These are phyloP conservation scores for Trissolcus basalis DNA, from an alignment of 1,140 invertebrate species.

Conservation along the genomic window DNA sequence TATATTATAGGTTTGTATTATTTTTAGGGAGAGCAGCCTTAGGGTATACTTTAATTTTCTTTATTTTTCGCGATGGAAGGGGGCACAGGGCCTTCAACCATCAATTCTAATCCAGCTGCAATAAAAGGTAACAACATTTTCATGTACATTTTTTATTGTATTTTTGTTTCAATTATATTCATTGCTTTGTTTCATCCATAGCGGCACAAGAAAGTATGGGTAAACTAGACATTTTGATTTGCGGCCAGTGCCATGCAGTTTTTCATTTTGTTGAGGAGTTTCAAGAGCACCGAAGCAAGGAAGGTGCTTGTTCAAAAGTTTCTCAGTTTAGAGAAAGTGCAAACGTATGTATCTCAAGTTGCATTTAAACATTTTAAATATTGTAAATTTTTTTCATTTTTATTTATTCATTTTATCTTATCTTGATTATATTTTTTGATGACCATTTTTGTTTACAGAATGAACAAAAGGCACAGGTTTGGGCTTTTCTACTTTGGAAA, in stretches of 20 bases:
- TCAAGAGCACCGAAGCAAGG: slow-evolving; percentile 78
- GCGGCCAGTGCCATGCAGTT: slow-evolving; percentile 85
- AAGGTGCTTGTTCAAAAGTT: slow-evolving; percentile 69
- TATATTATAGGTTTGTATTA: too few relatives aligned
- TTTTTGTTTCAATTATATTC: slow-evolving; percentile 7
- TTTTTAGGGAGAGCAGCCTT: slow-evolving; percentile 22
- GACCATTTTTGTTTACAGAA: slow-evolving; percentile 72
- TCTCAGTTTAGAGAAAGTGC: slow-evolving; percentile 72
- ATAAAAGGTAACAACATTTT: too few relatives aligned
- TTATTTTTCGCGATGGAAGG: slow-evolving; percentile 68
- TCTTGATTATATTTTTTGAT: slow-evolving; percentile 20
- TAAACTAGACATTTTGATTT: slow-evolving; percentile 85
- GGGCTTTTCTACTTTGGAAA: slow-evolving; percentile 90
- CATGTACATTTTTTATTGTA: too few relatives aligned
- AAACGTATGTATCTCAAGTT: slow-evolving; percentile 61
- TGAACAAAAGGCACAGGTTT: slow-evolving; percentile 87
- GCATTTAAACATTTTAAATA: too few relatives aligned
- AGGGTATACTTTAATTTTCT: slow-evolving; percentile 26
- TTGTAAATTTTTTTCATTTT: too few relatives aligned
- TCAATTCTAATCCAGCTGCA: slow-evolving; percentile 80
- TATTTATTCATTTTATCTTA: background rate
- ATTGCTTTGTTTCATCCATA: slow-evolving; percentile 54
- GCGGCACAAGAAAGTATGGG: slow-evolving; percentile 85
- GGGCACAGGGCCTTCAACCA: slow-evolving; percentile 79
- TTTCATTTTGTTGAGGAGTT: slow-evolving; percentile 88